A percentile compares a stretch with the other conserved stretches of the same genome.
Evolutionary conservation across 2,888 invertebrate genomes (phyloP).

Genomic region (Hydriomena furcata): DNA sequence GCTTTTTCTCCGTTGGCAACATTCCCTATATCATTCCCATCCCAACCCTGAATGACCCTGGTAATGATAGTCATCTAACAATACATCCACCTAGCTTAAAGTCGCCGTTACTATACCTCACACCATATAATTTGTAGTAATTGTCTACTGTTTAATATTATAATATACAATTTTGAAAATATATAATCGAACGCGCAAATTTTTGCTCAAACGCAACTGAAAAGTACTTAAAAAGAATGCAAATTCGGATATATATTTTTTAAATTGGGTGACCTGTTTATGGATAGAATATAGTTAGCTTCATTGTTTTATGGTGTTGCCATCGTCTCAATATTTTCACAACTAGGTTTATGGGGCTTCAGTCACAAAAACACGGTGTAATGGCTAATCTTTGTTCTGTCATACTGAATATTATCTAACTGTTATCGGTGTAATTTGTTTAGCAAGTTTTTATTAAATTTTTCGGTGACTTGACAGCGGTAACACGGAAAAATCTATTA

Average conservation of each 20-base stretch:
- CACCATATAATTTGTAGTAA: slow-evolving; percentile 64
- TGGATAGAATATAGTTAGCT: slow-evolving; percentile 53
- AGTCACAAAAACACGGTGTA: slow-evolving; percentile 75
- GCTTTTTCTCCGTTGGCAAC: slow-evolving; percentile 25
- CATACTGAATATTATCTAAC: slow-evolving; percentile 51
- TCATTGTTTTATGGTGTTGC: slow-evolving; percentile 73
- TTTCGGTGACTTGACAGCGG: slow-evolving; percentile 8
- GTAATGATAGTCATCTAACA: slow-evolving; percentile 48
- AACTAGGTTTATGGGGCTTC: slow-evolving; percentile 72
- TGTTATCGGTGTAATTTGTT: slow-evolving; percentile 34
- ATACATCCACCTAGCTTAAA: slow-evolving; percentile 58
- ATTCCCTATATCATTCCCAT: slow-evolving; percentile 31
- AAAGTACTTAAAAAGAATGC: slow-evolving; percentile 5
- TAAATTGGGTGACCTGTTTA: slow-evolving; percentile 54
- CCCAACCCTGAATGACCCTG: slow-evolving; percentile 27
- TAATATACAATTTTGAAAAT: slow-evolving; percentile 40
- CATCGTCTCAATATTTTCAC: slow-evolving; percentile 72
- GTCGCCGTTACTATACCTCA: slow-evolving; percentile 62
- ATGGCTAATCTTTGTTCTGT: slow-evolving; percentile 79
- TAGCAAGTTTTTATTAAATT: slow-evolving; percentile 7
- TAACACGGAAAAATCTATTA: too few relatives aligned
- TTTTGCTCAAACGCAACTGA: neutral
- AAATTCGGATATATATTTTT: slow-evolving; percentile 40
- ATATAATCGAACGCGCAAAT: slow-evolving; percentile 28
- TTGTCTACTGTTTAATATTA: slow-evolving; percentile 46